Conservation (phyloP, 1,140 invertebrate genomes). For the Armadillidium nasatum region DNA sequence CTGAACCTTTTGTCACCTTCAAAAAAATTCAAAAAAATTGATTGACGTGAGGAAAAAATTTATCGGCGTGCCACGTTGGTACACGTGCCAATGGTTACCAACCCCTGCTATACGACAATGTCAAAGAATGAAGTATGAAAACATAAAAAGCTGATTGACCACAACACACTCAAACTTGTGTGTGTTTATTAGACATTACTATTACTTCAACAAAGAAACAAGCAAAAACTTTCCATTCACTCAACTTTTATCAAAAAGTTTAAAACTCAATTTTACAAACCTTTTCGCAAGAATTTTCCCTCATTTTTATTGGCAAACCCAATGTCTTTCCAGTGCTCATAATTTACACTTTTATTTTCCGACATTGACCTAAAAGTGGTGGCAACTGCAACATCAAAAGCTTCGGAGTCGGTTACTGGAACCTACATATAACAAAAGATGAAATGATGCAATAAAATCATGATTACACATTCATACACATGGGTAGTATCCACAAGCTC, state of each 20-base stretch:
- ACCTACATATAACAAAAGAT: conserved; percentile 25
- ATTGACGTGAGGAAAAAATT: no score
- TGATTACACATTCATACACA: no score
- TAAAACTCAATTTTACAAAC: conserved; percentile 18
- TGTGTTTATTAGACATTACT: not conserved
- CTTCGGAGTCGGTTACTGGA: conserved; percentile 29
- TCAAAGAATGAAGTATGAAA: no score
- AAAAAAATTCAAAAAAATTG: no score
- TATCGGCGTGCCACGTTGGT: no score
- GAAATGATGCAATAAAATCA: no score
- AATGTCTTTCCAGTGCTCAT: conserved; percentile 44
- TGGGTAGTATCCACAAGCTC: no score
- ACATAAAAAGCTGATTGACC: not conserved
- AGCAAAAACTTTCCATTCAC: not conserved
- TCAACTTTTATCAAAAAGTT: not conserved
- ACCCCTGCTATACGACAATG: no score
- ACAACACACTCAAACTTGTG: not conserved
- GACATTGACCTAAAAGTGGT: conserved; percentile 37
- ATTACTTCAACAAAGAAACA: not conserved
- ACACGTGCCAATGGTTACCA: no score
- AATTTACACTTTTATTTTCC: conserved; percentile 41
- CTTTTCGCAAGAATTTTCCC: conserved; percentile 43
- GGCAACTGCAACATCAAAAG: conserved; percentile 24
- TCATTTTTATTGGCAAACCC: conserved; percentile 42
- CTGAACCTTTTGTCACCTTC: no score